These are phyloP conservation scores for Phortica okadai DNA, from an alignment of 2,888 invertebrate species.

Conservation along the genomic window DNA sequence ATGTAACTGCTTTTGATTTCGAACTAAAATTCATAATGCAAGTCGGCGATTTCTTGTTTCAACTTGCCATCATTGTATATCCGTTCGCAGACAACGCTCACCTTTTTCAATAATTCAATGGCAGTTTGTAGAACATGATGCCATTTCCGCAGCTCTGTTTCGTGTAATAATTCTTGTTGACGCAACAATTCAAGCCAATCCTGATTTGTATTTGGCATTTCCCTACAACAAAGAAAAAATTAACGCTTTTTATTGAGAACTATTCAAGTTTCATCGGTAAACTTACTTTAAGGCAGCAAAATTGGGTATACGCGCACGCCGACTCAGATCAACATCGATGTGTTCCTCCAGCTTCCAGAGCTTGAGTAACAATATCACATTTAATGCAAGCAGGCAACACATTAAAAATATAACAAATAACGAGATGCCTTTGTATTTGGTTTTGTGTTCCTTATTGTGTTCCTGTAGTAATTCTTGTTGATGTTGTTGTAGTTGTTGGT, in stretches of 20 bases:
- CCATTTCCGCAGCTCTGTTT: slow-evolving; percentile 90
- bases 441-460: slow-evolving; percentile 35
- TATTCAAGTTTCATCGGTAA: no score
- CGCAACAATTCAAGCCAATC: slow-evolving; percentile 89
- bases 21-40: slow-evolving; percentile 62
- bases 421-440: slow-evolving; percentile 74
- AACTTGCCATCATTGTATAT: slow-evolving; percentile 71
- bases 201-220: slow-evolving; percentile 85
- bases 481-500: slow-evolving; percentile 36
- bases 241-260: neutral
- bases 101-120: slow-evolving; percentile 85
- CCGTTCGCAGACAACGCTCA: slow-evolving; percentile 77
- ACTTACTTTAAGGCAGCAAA: slow-evolving; percentile 72
- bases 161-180: slow-evolving; percentile 88
- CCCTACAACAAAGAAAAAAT: slow-evolving; percentile 67
- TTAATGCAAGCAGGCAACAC: slow-evolving; percentile 82
- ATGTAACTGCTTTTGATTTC: slow-evolving; percentile 28
- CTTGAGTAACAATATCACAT: slow-evolving; percentile 89
- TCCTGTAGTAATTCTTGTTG: slow-evolving; percentile 39
- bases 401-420: slow-evolving; percentile 78
- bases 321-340: slow-evolving; percentile 72
- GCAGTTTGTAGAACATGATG: slow-evolving; percentile 85
- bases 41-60: slow-evolving; percentile 69
- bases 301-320: slow-evolving; percentile 71
- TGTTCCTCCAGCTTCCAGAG: slow-evolving; percentile 85